Evolutionary conservation across 2,797 vertebrate species (phyloP), one percentile per base, ranked within the genome.

Genomic region (Halcyon leucocephala): DNA sequence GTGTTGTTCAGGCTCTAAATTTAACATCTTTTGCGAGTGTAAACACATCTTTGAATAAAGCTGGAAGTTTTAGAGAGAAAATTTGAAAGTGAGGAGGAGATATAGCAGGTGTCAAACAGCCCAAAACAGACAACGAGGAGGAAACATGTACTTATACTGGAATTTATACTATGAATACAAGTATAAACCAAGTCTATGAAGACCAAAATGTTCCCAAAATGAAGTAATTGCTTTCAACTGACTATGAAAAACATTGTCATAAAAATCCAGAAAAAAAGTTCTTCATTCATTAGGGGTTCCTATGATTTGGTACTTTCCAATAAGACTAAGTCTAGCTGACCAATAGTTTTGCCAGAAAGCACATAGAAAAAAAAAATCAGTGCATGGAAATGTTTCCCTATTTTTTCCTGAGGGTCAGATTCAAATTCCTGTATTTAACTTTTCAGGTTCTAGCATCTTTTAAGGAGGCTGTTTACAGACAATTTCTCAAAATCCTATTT

Each of bases 1-100:
- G 86, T 48, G 55, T 77, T 87, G 60, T 95, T 77, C 72, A 82
- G 31, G 26, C 14, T 79, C 74, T 80, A 76, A 85, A 93, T 92
- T 77, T 41, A 82, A 20, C 22, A 60, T 21, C 7, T 64, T 73
- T 86, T 62, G 25, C 39, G 82, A 70, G 31, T 58, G 28, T 66
- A 73, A 80, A 66, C 19, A 3, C n/a, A 92, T 5, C 5, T 85
- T 62, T 64, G 31, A 89, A 70, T 85, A 73, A 73, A 96, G 85
- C 4, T 20, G 16, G 8, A 82, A 79, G n/a, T 19, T 82, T 51
- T 51, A 31, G 54, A 73, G 65, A 24, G 4, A 48, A 48, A 67
- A 65, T 37, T 31, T 61, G 51, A 85, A 41, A 86, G 10, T 16
- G 11, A 51, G 5, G 12, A 39, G 19, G 17, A 80, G 4, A 1